phyloP scores from a whole-genome alignment of 2,113 vertebrate genomes.

The Sorex fumeus region DNA sequence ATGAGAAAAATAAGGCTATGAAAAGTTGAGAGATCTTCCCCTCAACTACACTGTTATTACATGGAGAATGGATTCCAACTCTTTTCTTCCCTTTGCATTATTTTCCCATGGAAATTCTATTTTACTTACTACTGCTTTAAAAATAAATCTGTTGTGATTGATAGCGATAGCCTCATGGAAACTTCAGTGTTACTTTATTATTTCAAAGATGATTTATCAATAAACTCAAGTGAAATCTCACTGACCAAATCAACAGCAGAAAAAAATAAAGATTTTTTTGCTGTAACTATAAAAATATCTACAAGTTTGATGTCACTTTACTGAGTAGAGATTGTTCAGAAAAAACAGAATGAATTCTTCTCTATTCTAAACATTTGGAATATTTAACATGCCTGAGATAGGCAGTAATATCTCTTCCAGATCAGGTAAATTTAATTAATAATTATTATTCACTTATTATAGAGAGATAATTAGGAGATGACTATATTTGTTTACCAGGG shows the following conservation, averaged over 20 bases:
- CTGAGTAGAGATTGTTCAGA: conserved; percentile 9
- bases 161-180: background rate
- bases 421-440: background rate
- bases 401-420: background rate
- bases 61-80: background rate
- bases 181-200: conserved; percentile 22
- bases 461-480: background rate
- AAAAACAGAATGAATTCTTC: background rate
- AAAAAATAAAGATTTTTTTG: conserved; percentile 52
- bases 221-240: conserved; percentile 18
- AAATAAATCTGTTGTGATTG: background rate
- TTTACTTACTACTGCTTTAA: background rate
- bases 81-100: background rate
- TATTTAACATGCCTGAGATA: conserved; percentile 26
- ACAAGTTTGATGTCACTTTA: conserved; percentile 8
- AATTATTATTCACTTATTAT: background rate
- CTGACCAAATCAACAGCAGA: background rate
- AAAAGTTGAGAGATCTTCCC: background rate
- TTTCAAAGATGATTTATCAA: background rate
- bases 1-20: background rate
- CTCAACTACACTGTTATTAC: background rate
- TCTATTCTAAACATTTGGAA: conserved; percentile 27
- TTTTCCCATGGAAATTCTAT: background rate
- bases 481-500: conserved; percentile 3
- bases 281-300: background rate